A percentile compares a stretch with the other conserved stretches of the same genome.
Conservation (phyloP, 1,140 invertebrate genomes). For the Mya arenaria region DNA sequence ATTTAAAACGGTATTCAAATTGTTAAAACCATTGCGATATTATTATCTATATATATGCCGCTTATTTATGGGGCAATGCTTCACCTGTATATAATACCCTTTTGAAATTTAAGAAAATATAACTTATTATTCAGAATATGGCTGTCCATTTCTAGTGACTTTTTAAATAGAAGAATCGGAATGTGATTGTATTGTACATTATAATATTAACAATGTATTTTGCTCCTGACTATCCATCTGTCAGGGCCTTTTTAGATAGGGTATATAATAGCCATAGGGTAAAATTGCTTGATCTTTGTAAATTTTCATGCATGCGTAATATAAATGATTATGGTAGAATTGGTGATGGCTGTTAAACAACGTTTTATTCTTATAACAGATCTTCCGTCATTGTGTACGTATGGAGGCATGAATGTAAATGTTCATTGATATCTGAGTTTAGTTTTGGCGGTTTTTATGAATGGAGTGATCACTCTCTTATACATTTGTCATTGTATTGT, state of each 20-base stretch:
- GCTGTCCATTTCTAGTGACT: no score
- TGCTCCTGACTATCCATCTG: no score
- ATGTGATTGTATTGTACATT: no score
- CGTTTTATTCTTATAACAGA: slow-evolving; percentile 2
- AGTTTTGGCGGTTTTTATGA: slow-evolving; percentile 18
- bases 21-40: no score
- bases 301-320: slow-evolving; percentile 16
- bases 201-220: no score
- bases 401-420: not conserved
- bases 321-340: slow-evolving; percentile 27
- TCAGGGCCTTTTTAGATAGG: not conserved
- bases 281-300: slow-evolving; percentile 40
- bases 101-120: no score
- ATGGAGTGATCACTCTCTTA: slow-evolving; percentile 28
- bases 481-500: slow-evolving; percentile 13
- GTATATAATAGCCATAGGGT: not conserved
- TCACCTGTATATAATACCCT: no score
- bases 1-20: no score
- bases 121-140: no score
- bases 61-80: no score
- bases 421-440: slow-evolving; percentile 16
- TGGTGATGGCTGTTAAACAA: not conserved
- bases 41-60: no score
- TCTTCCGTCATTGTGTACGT: slow-evolving; percentile 17
- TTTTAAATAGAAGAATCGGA: no score